Conservation (phyloP, 2,113 vertebrate genomes). For the Ibidorhyncha struthersii region DNA sequence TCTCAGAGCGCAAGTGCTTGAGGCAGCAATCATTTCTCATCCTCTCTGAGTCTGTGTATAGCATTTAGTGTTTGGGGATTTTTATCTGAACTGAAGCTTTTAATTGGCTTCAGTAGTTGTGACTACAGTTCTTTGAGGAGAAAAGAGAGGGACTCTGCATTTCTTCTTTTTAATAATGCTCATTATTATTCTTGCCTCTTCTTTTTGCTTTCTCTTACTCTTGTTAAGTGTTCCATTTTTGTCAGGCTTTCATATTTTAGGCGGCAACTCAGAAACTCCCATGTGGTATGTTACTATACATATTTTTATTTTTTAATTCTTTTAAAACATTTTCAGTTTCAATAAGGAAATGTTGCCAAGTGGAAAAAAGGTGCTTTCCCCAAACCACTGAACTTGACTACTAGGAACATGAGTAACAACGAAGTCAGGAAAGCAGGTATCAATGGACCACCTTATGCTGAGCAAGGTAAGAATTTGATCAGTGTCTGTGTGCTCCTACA, state of each 20-base stretch:
- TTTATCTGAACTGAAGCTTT: conserved; percentile 20
- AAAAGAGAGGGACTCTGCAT: background rate
- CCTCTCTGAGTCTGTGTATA: background rate
- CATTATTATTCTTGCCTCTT: conserved; percentile 31
- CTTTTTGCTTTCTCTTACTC: background rate
- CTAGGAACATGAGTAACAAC: background rate
- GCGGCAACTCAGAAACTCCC: background rate
- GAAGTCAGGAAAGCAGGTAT: background rate
- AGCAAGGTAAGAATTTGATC: background rate
- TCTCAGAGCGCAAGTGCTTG: background rate
- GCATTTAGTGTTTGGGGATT: background rate
- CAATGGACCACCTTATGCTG: background rate
- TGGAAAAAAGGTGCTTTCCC: background rate
- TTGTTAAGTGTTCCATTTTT: background rate
- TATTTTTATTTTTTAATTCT: background rate
- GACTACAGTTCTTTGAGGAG: background rate
- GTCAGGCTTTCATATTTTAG: background rate
- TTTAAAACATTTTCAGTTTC: background rate
- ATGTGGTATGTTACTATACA: background rate
- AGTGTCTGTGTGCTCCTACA: background rate
- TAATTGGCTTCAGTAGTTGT: conserved; percentile 9
- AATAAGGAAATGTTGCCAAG: background rate
- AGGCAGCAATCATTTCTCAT: conserved; percentile 10
- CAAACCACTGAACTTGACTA: background rate
- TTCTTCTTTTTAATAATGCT: background rate